Evolutionary conservation across 2,797 vertebrate genomes (phyloP), one percentile per base, ranked within the genome.

Genomic region (Ispidina picta): DNA sequence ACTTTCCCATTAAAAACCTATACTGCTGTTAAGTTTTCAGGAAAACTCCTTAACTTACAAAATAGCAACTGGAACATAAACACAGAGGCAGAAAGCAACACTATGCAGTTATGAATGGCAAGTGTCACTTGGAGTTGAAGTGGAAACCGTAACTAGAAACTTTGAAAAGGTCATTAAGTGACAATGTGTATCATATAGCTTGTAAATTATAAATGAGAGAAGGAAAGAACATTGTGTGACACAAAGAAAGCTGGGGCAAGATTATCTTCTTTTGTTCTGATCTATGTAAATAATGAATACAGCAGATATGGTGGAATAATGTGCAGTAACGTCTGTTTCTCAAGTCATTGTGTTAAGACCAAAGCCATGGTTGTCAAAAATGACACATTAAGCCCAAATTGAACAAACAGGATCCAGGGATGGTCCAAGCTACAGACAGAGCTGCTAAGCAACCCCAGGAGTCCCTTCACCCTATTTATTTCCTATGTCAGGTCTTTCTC

Each of bases 231-330:
- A 98, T 91, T 96, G 95, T 95, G 95, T 73, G 93, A 96, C 95
- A 93, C 93, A 96, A 93, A 86, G 93, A 82, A 89, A 86, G 82
- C 89, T 65, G 90, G 96, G 71, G 77, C 96, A 97, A 98, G 98
- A 97, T 98, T 91, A 98, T 97, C 97, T 98, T 96, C 95, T 96
- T 91, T 97, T 95, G 96, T 97, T 91, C 59, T 44, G 73, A 70
- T 97, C 84, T 98, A 97, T 94, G 84, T 98, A 96, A 97, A 98
- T 98, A 96, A 97, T 96, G 91, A 97, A 98, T 97, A 96, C 76
- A 95, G 92, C 35, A 97, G 81, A 90, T 88, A 91, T 86, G 60
- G 78, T 54, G 63, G 79, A 86, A 80, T 68, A 87, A 71, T 7
- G 9, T 4, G 49, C 75, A 95, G 48, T 63, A 26, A 75, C 19